Evolutionary conservation across 1,140 invertebrate species (phyloP), one percentile per base, ranked within the genome.

Genomic region (Pseudomyrmex flavicornis): DNA sequence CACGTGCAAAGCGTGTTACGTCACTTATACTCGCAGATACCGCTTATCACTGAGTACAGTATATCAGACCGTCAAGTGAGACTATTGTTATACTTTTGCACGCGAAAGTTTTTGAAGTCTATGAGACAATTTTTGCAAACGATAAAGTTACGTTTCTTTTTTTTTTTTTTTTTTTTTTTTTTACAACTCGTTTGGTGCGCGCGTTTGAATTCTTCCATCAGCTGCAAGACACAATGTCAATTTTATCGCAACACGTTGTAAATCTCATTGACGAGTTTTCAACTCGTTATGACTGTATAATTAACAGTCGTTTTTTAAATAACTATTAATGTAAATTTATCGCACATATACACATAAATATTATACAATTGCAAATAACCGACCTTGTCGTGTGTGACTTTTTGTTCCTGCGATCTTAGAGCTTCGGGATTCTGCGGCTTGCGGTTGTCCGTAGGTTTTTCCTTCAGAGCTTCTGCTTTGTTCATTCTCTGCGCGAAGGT

Each of bases 161-260:
- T 22, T 22, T 22, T 22, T 17, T 17, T 17, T 17, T 26, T 26
- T 26, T 26, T 26, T 26, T 26, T 26, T 26, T 59, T 0, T 48
- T 35, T 3, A 52, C 50, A 20, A 2, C 2, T 10, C 26, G 46
- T 97, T 84, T 96, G 95, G 93, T 98, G 97, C 1, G 97, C 97
- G 90, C 96, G 96, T 91, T 97, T 97, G 91, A 98, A 98, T 94
- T 98, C 97, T 93, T 98, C 96, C 97, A 98, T 98, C 65, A 98
- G 92, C 90, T 97, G 96, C 7, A 85, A 90, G 72, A 52, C 82
- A 5, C 58, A 86, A 1, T 10, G 13, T 61, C 12, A 20, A 10
- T 56, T 82, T 80, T 52, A 76, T 69, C 54, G 13, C 4, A 20
- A 9, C 17, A 2, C 8, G 1, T 15, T 44, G 35, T 54, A 8